Evolutionary conservation across 2,113 vertebrate species (phyloP).

Genomic region (Nettapus auritus): DNA sequence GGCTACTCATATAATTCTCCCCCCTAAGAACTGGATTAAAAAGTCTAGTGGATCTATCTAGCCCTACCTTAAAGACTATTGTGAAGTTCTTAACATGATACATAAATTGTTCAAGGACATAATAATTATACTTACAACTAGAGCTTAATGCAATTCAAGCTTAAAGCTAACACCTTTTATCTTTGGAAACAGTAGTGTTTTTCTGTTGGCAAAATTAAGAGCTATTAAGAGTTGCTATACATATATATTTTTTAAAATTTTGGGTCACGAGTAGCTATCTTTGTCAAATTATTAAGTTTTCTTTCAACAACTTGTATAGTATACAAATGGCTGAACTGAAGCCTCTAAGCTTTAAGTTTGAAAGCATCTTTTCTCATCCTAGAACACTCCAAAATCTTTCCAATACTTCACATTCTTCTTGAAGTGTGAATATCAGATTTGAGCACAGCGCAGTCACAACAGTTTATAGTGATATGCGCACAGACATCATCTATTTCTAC

Average conservation of each 20-base stretch:
- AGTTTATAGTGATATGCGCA: not conserved
- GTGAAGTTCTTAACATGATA: not conserved
- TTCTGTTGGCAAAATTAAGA: not conserved
- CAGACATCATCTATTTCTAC: not conserved
- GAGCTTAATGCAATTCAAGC: not conserved
- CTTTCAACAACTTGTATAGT: not conserved
- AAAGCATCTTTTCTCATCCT: not conserved
- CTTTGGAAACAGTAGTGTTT: not conserved
- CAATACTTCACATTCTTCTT: not conserved
- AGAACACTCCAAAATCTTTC: not conserved
- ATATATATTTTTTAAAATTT: no score
- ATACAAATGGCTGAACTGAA: not conserved
- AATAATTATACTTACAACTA: not conserved
- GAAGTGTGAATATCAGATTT: not conserved
- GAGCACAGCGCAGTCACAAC: not conserved
- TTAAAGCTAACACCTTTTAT: not conserved
- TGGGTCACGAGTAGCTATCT: not conserved
- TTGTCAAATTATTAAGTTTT: not conserved
- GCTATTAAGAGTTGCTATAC: not conserved
- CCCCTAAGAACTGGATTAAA: not conserved
- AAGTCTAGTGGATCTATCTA: not conserved
- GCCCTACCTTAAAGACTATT: not conserved
- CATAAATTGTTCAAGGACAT: not conserved
- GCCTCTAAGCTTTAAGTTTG: not conserved
- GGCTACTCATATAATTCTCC: not conserved